A percentile compares a stretch with the other conserved stretches of the same genome.
These are phyloP conservation scores for Eolophus roseicapilla DNA, from an alignment of 2,113 vertebrate genomes.

Conservation along the genomic window DNA sequence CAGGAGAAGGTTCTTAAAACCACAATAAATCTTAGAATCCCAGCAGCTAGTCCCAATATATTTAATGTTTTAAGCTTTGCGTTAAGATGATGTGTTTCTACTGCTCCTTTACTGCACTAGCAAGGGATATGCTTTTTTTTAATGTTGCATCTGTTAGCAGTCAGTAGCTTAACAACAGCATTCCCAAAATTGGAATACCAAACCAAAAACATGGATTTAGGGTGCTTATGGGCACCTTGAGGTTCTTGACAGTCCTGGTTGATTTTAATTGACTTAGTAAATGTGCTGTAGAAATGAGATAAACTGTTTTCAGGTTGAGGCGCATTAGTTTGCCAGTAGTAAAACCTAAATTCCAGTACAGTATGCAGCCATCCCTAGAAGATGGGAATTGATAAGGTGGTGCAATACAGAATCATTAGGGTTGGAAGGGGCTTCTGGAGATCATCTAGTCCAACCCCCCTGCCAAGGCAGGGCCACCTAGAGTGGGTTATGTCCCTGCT, in stretches of 20 bases:
- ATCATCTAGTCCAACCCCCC: not conserved
- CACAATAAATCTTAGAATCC: not conserved
- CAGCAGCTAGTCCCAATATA: not conserved
- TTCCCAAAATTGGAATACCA: not conserved
- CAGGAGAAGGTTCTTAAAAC: not conserved
- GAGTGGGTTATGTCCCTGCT: accelerated
- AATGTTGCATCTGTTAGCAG: not conserved
- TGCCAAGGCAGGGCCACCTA: not conserved
- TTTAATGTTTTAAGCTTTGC: not conserved
- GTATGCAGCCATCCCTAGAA: not conserved
- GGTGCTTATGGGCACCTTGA: not conserved
- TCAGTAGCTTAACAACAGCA: not conserved
- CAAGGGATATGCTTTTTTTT: not conserved
- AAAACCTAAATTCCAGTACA: not conserved
- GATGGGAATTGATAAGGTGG: not conserved
- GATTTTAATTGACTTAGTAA: not conserved
- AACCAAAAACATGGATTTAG: not conserved
- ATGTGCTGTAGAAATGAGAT: not conserved
- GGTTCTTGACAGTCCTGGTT: not conserved
- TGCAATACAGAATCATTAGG: not conserved
- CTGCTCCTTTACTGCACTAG: not conserved
- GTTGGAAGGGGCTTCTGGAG: not conserved
- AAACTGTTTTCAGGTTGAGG: not conserved
- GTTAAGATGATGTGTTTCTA: not conserved
- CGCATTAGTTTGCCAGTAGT: not conserved